Base-by-base conservation (phyloP, 2,888 invertebrate species). In the Ctenicera cuprea region DNA sequence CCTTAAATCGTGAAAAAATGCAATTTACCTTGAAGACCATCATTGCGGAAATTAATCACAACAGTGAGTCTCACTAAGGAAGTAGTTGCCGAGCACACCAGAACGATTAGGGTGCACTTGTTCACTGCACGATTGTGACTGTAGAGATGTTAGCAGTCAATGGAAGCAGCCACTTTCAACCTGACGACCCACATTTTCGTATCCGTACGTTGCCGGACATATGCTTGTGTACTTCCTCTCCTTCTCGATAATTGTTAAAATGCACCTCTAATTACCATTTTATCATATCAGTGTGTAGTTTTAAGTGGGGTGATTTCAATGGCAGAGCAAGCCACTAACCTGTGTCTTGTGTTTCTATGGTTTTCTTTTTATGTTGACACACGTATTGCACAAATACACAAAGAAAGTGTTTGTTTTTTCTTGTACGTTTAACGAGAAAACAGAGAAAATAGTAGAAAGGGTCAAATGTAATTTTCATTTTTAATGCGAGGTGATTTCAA, bases 81-180 rank as follows among this genome's bases (percentile, higher is more conserved):
- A 66, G 48, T 18, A 65, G 50, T 66, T 62, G 41, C 50, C 18
- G 52, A 50, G 67, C 70, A 67, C 62, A 63, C 37, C 62, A 69
- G 57, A 59, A 66, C 71, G 52, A 61, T 50, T 45, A 72, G 73
- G 76, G 72, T 75, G 72, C 71, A 75, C 75, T 65, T 66, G 69
- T 50, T 75, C 70, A 70, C 74, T 62, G 61, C 77, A 66, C 75
- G 70, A 72, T 75, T 76, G 74, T 73, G 75, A 77, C 77, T 77
- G 77, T 62, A 33, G 70, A 78, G 78, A 77, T 73, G 74, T 70
- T 54, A 66, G 71, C 70, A 76, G 73, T 78, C 74, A 78, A 77
- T 78, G 77, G 76, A 75, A 73, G 73, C 76, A 71, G 71, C 77
- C 75, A 78, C 78, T 78, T 78, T 78, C 78, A 73, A 78, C 78